Percentiles rank a stretch among this genome's conserved stretches.
phyloP scores from a whole-genome alignment of 2,113 vertebrate genomes.

The Cervus canadensis region DNA sequence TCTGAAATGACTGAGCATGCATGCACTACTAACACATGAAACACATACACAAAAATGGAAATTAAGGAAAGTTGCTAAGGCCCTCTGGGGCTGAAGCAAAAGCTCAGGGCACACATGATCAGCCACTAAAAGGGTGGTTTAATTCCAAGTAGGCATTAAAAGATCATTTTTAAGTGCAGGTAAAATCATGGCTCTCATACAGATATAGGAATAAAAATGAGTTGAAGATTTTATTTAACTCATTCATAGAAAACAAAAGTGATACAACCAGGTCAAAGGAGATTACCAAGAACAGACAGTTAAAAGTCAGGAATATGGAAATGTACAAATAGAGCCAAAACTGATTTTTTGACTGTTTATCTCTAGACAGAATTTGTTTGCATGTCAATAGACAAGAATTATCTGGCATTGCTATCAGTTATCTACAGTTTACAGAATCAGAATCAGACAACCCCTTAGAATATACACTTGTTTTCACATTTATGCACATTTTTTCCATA shows the following conservation, averaged over 20 bases:
- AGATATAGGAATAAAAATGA: neutral
- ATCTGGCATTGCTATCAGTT: neutral
- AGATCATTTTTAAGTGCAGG: neutral
- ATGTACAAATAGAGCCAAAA: neutral
- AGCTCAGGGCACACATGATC: neutral
- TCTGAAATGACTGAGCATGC: neutral
- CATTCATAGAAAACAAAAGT: neutral
- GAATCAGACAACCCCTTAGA: neutral
- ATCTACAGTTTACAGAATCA: neutral
- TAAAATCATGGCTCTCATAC: constrained; percentile 5
- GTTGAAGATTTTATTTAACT: constrained; percentile 12
- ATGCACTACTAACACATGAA: neutral
- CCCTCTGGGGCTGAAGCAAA: neutral
- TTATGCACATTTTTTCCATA: neutral
- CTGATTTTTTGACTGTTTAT: neutral
- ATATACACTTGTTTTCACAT: constrained; percentile 27
- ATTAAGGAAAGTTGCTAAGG: neutral
- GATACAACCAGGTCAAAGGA: neutral
- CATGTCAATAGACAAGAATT: neutral
- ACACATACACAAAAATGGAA: neutral
- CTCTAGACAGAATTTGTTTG: constrained; percentile 10
- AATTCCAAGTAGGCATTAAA: neutral
- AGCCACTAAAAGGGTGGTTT: neutral
- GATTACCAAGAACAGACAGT: neutral
- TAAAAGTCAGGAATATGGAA: neutral